Conservation (phyloP, 35 echinoderm and acorn worm species). For the Heliocidaris erythrogramma region DNA sequence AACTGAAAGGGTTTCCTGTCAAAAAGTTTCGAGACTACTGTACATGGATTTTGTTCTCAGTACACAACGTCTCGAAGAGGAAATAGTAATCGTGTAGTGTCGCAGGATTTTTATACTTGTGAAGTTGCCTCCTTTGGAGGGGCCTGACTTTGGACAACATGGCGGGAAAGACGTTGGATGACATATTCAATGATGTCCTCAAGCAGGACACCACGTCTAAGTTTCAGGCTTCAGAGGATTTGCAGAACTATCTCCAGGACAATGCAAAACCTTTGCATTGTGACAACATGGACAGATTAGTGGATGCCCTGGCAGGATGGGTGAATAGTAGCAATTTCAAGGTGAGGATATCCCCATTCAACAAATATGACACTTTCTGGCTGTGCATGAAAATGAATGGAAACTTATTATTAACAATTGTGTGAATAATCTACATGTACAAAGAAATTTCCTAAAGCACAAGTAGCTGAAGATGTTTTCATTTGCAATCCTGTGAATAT, state of each 20-base stretch:
- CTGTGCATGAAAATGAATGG: not conserved
- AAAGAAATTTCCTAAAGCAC: no score
- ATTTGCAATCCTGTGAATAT: no score
- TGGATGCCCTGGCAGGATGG: conserved; percentile 84
- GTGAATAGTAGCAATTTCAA: conserved; percentile 98
- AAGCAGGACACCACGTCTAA: conserved; percentile 71
- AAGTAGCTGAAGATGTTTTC: no score
- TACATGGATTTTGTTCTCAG: not conserved
- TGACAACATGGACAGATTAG: conserved; percentile 85
- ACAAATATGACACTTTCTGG: no score
- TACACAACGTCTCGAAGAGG: not conserved
- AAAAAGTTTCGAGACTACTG: not conserved
- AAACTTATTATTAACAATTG: not conserved
- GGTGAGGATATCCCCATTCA: conserved; percentile 54
- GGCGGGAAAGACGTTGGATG: conserved; percentile 82
- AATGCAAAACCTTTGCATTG: conserved; percentile 68
- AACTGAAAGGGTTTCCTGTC: not conserved
- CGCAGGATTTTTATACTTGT: conserved; percentile 7
- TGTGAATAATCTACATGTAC: not conserved
- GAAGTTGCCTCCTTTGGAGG: not conserved
- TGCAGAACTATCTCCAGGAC: conserved; percentile 80
- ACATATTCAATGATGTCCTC: conserved; percentile 72
- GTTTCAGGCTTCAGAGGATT: conserved; percentile 77
- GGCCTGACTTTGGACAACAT: conserved; percentile 39
- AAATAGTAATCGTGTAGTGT: not conserved